Evolutionary conservation across 92 coral and sea anemone genomes (phyloP).

Genomic region (Porites rus): DNA sequence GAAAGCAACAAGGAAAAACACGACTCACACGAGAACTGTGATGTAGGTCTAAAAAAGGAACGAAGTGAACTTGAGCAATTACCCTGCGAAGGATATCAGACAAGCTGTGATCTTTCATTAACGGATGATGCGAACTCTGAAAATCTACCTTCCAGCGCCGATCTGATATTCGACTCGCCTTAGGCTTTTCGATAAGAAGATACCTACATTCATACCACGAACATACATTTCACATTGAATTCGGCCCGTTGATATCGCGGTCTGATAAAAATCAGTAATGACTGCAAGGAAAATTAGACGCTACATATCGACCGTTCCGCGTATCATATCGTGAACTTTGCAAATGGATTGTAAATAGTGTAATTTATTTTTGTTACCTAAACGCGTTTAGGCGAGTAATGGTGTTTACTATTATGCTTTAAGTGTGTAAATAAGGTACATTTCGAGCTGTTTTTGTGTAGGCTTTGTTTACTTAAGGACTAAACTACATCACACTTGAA

Average conservation of each 20-base stretch:
- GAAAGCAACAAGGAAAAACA: slow-evolving; percentile 6
- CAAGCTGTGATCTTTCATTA: neutral
- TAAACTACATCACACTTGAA: neutral
- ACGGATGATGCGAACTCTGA: slow-evolving; percentile 1
- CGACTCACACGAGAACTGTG: neutral
- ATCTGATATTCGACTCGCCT: slow-evolving; percentile 11
- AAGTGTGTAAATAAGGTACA: slow-evolving; percentile 16
- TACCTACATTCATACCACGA: slow-evolving; percentile 1
- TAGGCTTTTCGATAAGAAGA: slow-evolving; percentile 9
- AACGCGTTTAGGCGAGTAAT: slow-evolving; percentile 9
- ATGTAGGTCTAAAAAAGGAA: slow-evolving; percentile 8
- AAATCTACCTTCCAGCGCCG: neutral
- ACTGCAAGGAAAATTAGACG: neutral
- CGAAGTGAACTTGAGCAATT: slow-evolving; percentile 11
- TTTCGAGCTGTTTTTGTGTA: slow-evolving; percentile 3
- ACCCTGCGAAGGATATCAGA: slow-evolving; percentile 12
- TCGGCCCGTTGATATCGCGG: slow-evolving; percentile 42
- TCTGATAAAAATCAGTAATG: slow-evolving; percentile 2
- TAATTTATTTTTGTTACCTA: slow-evolving; percentile 1
- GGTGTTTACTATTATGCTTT: slow-evolving; percentile 38
- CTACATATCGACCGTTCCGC: neutral
- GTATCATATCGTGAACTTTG: neutral
- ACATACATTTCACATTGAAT: slow-evolving; percentile 19
- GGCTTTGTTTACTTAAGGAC: slow-evolving; percentile 25
- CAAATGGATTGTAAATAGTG: slow-evolving; percentile 20